Evolutionary conservation across 2,888 invertebrate species (phyloP).

Genomic region (Perdita meconis): DNA sequence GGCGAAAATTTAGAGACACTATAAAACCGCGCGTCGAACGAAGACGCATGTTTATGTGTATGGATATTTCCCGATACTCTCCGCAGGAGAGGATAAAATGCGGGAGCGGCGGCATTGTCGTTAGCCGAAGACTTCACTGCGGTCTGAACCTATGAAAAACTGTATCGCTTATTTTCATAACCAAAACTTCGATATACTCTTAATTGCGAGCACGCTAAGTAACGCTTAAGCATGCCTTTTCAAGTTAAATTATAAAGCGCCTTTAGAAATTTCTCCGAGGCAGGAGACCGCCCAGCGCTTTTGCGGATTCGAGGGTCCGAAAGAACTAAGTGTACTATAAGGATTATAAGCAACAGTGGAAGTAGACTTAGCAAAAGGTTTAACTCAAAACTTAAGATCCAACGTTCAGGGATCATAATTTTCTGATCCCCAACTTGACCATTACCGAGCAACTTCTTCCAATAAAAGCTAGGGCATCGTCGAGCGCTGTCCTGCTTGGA

Average conservation of each 20-base stretch:
- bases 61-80: conserved; percentile 49
- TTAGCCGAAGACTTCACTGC: conserved; percentile 20
- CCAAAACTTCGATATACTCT: too few relatives aligned
- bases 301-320: too few relatives aligned
- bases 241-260: too few relatives aligned
- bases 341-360: too few relatives aligned
- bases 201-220: too few relatives aligned
- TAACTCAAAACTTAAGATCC: background rate
- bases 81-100: conserved; percentile 23
- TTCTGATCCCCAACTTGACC: too few relatives aligned
- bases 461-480: background rate
- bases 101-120: conserved; percentile 27
- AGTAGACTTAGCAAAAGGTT: too few relatives aligned
- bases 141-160: background rate
- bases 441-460: background rate
- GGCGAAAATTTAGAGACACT: conserved; percentile 75
- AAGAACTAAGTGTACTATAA: background rate
- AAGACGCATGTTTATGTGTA: conserved; percentile 58
- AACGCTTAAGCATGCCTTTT: too few relatives aligned
- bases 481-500: background rate
- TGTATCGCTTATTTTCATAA: background rate
- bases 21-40: conserved; percentile 70
- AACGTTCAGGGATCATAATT: background rate
- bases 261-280: too few relatives aligned
- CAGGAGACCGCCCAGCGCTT: too few relatives aligned